These are phyloP conservation scores for Hedychridium roseum DNA, from an alignment of 2,888 invertebrate species.

Conservation along the genomic window DNA sequence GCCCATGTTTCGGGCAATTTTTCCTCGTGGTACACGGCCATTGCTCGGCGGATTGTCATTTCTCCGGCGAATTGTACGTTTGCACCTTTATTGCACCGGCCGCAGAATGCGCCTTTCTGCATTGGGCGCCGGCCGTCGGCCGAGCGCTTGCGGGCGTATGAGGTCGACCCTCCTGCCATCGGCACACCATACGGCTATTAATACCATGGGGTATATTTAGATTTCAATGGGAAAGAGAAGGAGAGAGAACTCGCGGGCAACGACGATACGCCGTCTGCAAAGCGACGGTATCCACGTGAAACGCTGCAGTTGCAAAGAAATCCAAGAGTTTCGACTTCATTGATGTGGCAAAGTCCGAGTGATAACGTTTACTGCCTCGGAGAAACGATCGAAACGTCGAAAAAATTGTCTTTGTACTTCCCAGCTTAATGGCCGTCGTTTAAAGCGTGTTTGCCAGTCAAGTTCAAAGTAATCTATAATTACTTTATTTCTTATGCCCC, in stretches of 20 bases:
- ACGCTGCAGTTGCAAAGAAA: too few relatives aligned
- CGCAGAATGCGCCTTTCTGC: constrained; percentile 34
- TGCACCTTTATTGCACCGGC: constrained; percentile 5
- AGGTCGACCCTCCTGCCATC: constrained; percentile 41
- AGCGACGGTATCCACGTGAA: too few relatives aligned
- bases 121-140: constrained; percentile 13
- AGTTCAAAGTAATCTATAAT: too few relatives aligned
- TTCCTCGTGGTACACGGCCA: too few relatives aligned
- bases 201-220: constrained; percentile 59
- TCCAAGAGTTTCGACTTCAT: too few relatives aligned
- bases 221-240: constrained; percentile 55
- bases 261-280: constrained; percentile 44
- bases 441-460: too few relatives aligned
- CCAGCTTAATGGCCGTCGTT: not conserved
- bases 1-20: too few relatives aligned
- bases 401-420: not conserved
- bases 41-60: too few relatives aligned
- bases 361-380: too few relatives aligned
- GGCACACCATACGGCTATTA: constrained; percentile 52
- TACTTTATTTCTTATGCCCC: too few relatives aligned
- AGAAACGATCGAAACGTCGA: constrained; percentile 10
- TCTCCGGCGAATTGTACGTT: too few relatives aligned
- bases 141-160: constrained; percentile 32
- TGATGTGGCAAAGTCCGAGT: too few relatives aligned
- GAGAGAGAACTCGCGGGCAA: constrained; percentile 19